Evolutionary conservation across 2,888 invertebrate species (phyloP).

Genomic region (Pyralis farinalis): DNA sequence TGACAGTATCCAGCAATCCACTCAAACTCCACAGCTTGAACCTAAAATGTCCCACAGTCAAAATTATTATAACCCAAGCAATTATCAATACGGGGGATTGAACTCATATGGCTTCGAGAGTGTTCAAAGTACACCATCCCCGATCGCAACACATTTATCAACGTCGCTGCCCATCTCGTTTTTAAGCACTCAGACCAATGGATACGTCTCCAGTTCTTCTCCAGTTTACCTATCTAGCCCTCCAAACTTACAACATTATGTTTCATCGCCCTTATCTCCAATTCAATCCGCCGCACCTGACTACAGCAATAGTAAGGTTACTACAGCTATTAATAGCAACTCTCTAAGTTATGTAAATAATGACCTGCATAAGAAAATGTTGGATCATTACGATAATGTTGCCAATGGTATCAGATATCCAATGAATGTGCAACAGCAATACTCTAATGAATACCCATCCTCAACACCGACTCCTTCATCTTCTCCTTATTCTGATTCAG

Average conservation of each 20-base stretch:
- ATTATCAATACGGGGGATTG: conserved; percentile 50
- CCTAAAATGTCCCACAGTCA: conserved; percentile 47
- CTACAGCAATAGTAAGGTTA: conserved; percentile 50
- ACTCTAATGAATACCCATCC: conserved; percentile 53
- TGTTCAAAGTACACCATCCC: conserved; percentile 57
- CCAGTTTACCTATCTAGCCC: conserved; percentile 66
- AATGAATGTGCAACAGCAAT: conserved; percentile 47
- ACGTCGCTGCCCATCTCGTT: conserved; percentile 58
- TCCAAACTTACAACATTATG: conserved; percentile 55
- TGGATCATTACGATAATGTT: conserved; percentile 70
- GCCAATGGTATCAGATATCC: conserved; percentile 62
- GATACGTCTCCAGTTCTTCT: conserved; percentile 64
- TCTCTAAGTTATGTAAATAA: conserved; percentile 39
- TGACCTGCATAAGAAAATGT: conserved; percentile 53
- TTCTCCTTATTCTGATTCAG: conserved; percentile 48
- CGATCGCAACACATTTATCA: conserved; percentile 55
- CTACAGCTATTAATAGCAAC: conserved; percentile 48
- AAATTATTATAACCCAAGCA: conserved; percentile 44
- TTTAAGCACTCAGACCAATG: conserved; percentile 52
- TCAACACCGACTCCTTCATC: conserved; percentile 52
- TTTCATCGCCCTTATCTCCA: conserved; percentile 61
- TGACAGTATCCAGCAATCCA: conserved; percentile 44
- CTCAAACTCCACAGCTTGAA: conserved; percentile 47
- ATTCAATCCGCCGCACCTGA: conserved; percentile 55
- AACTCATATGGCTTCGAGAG: conserved; percentile 48